These are phyloP conservation scores for Enteromius unitaeniatus DNA, from an alignment of 2,797 vertebrate genomes.

Conservation along the genomic window DNA sequence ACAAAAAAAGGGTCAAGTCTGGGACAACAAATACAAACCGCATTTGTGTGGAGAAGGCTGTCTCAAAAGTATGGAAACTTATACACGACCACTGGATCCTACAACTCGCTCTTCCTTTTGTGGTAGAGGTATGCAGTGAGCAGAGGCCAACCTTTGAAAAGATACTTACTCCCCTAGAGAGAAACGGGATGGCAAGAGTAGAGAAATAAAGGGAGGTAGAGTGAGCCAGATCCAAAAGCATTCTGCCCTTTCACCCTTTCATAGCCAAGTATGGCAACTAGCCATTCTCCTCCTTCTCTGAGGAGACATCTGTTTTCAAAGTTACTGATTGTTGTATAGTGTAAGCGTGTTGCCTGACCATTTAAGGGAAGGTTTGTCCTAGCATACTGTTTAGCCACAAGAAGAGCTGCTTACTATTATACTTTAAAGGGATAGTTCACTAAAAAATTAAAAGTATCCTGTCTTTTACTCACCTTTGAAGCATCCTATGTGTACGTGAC, in stretches of 20 bases:
- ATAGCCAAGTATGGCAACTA: slow-evolving; percentile 55
- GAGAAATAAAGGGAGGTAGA: slow-evolving; percentile 4
- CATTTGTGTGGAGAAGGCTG: slow-evolving; percentile 41
- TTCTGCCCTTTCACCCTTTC: slow-evolving; percentile 40
- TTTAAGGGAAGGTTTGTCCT: slow-evolving; percentile 52
- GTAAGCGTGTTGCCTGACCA: slow-evolving; percentile 29
- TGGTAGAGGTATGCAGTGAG: slow-evolving; percentile 60
- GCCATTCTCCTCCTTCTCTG: slow-evolving; percentile 18
- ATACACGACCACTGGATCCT: slow-evolving; percentile 4
- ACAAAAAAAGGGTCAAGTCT: slow-evolving; percentile 13
- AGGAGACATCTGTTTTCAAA: slow-evolving; percentile 44
- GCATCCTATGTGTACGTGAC: too few relatives aligned
- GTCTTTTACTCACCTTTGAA: too few relatives aligned
- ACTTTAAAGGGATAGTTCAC: background rate
- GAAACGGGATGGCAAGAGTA: slow-evolving; percentile 23
- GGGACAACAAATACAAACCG: slow-evolving; percentile 5
- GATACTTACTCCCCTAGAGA: slow-evolving; percentile 34
- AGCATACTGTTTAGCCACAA: background rate
- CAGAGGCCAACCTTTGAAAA: slow-evolving; percentile 24
- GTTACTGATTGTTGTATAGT: slow-evolving; percentile 11
- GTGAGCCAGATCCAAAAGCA: slow-evolving; percentile 41
- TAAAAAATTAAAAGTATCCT: too few relatives aligned
- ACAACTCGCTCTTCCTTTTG: slow-evolving; percentile 60
- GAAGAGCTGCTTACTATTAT: slow-evolving; percentile 15
- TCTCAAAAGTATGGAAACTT: slow-evolving; percentile 41